Conservation (phyloP, 2,113 vertebrate species). For the Prietella phreatophila region DNA sequence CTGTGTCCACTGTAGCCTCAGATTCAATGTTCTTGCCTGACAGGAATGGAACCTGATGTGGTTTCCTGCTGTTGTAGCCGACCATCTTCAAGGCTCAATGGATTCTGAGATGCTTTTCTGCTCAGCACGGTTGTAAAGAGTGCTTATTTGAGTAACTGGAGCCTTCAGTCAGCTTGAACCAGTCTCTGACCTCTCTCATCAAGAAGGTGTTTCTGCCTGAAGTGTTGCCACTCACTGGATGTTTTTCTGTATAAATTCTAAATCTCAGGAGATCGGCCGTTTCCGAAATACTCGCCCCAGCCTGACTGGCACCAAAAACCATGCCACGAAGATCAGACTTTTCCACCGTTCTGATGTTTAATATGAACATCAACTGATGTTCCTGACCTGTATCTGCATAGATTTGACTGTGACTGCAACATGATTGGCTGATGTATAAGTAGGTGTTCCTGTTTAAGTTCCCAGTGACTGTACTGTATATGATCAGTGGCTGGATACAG, state of each 20-base stretch:
- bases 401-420: background rate
- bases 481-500: background rate
- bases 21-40: background rate
- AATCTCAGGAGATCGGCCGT: background rate
- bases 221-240: background rate
- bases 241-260: background rate
- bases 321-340: too few species aligned
- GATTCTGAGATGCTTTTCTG: background rate
- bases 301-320: background rate
- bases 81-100: background rate
- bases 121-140: background rate
- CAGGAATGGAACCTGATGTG: background rate
- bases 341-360: background rate
- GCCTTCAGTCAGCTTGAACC: too few species aligned
- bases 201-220: background rate
- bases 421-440: background rate
- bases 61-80: background rate
- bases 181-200: background rate
- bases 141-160: background rate
- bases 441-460: background rate
- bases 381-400: background rate
- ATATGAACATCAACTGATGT: background rate
- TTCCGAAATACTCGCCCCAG: background rate
- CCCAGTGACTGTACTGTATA: background rate
- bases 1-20: background rate